Evolutionary conservation across 2,113 vertebrate genomes (phyloP).

Genomic region (Oryctolagus cuniculus): DNA sequence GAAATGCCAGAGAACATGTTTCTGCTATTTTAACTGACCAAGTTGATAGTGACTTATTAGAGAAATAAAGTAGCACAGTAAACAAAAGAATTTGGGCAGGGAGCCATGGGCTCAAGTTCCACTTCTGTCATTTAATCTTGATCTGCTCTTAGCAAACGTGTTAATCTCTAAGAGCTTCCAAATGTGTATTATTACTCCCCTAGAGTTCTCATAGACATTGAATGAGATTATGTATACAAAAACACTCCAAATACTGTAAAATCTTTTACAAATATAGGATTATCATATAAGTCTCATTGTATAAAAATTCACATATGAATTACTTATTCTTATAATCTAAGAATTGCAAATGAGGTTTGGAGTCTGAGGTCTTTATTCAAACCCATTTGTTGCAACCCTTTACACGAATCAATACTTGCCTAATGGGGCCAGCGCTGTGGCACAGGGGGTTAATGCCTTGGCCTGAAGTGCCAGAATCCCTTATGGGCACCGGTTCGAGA

Average conservation of each 20-base stretch:
- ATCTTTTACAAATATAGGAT: background rate
- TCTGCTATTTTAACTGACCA: background rate
- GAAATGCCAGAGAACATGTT: background rate
- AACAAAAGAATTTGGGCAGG: background rate
- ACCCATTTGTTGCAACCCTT: background rate
- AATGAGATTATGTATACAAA: background rate
- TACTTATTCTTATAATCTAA: background rate
- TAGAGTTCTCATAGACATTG: constrained; percentile 8
- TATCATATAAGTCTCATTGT: too few species aligned
- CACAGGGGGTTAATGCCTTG: too few species aligned
- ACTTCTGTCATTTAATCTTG: background rate
- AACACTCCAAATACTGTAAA: constrained; percentile 10
- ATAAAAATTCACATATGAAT: background rate
- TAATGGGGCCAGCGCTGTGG: too few species aligned
- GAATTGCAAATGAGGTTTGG: constrained; percentile 35
- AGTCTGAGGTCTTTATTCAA: constrained; percentile 23
- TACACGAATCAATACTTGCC: constrained; percentile 32
- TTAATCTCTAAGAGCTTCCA: background rate
- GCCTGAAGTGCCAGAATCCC: too few species aligned
- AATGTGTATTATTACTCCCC: background rate
- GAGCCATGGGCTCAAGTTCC: background rate
- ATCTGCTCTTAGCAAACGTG: background rate
- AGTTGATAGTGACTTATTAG: background rate
- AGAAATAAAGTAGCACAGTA: background rate
- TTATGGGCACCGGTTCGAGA: too few species aligned